Conservation (phyloP, 2,797 vertebrate species). For the Sebastes nivosus region DNA sequence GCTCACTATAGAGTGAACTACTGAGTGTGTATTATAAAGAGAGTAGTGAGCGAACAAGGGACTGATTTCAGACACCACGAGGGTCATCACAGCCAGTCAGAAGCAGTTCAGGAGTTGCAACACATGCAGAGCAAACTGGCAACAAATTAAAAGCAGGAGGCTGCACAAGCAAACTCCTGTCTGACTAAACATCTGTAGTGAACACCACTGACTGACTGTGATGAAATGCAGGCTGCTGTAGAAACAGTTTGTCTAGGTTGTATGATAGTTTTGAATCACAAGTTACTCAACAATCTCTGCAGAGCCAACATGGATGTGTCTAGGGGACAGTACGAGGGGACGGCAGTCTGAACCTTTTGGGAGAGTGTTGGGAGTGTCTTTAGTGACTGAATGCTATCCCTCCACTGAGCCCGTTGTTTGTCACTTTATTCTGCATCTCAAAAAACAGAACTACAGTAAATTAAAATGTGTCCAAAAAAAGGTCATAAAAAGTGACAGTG, state of each 20-base stretch:
- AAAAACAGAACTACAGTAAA: not conserved
- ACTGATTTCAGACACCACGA: slow-evolving; percentile 23
- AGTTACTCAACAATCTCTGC: slow-evolving; percentile 4
- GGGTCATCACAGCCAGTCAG: slow-evolving; percentile 33
- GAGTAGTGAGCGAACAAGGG: not conserved
- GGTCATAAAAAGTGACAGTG: not conserved
- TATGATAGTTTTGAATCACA: not conserved
- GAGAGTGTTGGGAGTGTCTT: not conserved
- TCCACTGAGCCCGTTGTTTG: not conserved
- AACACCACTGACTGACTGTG: slow-evolving; percentile 3
- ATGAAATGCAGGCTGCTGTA: not conserved
- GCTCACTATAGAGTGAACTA: not conserved
- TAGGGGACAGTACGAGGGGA: not conserved
- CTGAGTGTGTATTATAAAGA: not conserved
- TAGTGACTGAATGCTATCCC: not conserved
- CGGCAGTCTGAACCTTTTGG: not conserved
- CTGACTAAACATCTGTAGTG: slow-evolving; percentile 4
- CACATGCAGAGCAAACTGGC: slow-evolving; percentile 55
- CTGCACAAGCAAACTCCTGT: slow-evolving; percentile 33
- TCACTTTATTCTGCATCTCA: not conserved
- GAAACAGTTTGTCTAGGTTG: too few species aligned
- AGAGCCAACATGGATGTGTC: slow-evolving; percentile 4
- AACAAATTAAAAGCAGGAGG: slow-evolving; percentile 38
- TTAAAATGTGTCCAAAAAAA: not conserved
- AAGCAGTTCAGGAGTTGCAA: slow-evolving; percentile 44